These are phyloP conservation scores for Sisyra terminalis DNA, from an alignment of 2,888 invertebrate species.

Conservation along the genomic window DNA sequence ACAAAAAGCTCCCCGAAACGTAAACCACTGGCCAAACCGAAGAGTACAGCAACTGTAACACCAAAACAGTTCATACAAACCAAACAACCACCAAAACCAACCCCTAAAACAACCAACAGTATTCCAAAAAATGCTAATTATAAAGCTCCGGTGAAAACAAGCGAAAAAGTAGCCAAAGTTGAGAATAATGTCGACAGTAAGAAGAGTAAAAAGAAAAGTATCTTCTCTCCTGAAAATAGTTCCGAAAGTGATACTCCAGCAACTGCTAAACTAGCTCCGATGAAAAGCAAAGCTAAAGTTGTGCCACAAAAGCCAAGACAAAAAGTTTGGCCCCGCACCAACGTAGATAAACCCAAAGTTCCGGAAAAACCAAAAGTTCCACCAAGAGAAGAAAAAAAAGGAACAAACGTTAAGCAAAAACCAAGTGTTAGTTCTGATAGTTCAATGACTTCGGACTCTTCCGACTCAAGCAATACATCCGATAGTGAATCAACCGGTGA, in stretches of 20 bases:
- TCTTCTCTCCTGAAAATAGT: constrained; percentile 67
- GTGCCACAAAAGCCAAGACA: constrained; percentile 22
- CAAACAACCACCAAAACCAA: constrained; percentile 24
- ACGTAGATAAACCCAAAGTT: constrained; percentile 18
- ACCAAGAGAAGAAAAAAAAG: constrained; percentile 31
- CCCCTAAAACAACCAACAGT: constrained; percentile 17
- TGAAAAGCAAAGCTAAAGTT: constrained; percentile 24
- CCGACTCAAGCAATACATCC: constrained; percentile 21
- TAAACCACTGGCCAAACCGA: constrained; percentile 41
- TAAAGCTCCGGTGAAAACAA: constrained; percentile 1
- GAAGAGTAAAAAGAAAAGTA: constrained; percentile 50
- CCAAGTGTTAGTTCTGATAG: constrained; percentile 36
- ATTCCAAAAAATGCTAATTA: constrained; percentile 1
- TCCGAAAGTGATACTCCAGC: constrained; percentile 39
- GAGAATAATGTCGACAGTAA: constrained; percentile 16
- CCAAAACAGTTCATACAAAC: constrained; percentile 31
- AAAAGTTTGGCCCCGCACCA: constrained; percentile 25
- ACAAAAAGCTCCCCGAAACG: constrained; percentile 27
- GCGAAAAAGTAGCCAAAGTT: constrained; percentile 1
- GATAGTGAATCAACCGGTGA: constrained; percentile 23
- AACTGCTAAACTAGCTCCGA: constrained; percentile 25
- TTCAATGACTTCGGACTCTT: constrained; percentile 21
- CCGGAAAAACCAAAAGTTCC: constrained; percentile 20
- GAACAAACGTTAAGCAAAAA: constrained; percentile 31
- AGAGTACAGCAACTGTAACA: constrained; percentile 42